These are phyloP conservation scores for Rhombomys opimus DNA, from an alignment of 2,113 vertebrate genomes.

Conservation along the genomic window DNA sequence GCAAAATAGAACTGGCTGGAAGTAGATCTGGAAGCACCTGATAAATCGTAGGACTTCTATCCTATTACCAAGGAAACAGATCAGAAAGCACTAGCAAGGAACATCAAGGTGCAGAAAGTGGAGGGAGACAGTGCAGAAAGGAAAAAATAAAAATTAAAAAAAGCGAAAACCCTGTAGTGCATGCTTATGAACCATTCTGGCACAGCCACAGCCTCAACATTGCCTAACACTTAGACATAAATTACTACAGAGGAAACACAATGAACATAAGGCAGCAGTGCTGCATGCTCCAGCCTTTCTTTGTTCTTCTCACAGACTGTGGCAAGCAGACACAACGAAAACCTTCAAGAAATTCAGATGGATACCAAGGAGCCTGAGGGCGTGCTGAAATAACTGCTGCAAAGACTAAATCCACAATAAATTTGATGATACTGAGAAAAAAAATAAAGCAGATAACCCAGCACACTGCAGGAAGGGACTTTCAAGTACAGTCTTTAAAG, in stretches of 20 bases:
- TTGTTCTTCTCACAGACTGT: not conserved
- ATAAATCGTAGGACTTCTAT: not conserved
- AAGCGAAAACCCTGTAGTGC: not conserved
- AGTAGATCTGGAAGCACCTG: not conserved
- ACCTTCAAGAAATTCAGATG: not conserved
- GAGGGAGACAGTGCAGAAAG: not conserved
- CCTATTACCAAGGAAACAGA: not conserved
- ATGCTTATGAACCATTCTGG: not conserved
- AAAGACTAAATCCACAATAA: constrained; percentile 13
- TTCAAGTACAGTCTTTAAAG: not conserved
- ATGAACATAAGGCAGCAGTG: rapidly evolving
- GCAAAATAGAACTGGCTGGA: not conserved
- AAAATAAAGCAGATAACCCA: not conserved
- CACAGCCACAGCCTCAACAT: not conserved
- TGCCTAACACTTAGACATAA: not conserved
- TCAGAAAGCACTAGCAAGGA: not conserved
- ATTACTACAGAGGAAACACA: not conserved
- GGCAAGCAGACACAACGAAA: not conserved
- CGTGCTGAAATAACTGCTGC: not conserved
- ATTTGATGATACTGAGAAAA: not conserved
- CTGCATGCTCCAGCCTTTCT: not conserved
- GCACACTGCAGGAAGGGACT: not conserved
- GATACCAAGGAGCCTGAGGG: not conserved
- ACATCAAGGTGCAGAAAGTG: not conserved
- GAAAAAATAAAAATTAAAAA: not conserved